These are phyloP conservation scores for Drosophila macrospina DNA, from an alignment of 2,888 invertebrate species.

Conservation along the genomic window DNA sequence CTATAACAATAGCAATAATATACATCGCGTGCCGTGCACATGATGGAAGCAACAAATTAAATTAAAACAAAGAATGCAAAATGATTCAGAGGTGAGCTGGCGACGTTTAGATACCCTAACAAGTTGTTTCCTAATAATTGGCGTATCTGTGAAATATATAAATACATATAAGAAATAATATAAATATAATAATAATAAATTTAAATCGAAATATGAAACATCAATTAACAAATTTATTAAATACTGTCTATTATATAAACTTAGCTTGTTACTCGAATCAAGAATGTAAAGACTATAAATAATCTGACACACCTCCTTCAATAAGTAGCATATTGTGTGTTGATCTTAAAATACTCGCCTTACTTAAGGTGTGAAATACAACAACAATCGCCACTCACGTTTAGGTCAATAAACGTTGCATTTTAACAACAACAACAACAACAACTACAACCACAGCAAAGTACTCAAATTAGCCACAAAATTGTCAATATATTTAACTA, in stretches of 20 bases:
- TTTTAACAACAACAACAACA: slow-evolving; percentile 28
- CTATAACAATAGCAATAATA: slow-evolving; percentile 16
- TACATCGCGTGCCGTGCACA: slow-evolving; percentile 65
- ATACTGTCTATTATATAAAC: too few relatives aligned
- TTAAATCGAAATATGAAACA: too few relatives aligned
- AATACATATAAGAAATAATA: too few relatives aligned
- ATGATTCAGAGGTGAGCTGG: background rate
- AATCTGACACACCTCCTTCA: background rate
- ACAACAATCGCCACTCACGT: slow-evolving; percentile 25
- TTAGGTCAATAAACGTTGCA: slow-evolving; percentile 75
- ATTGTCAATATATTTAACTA: slow-evolving; percentile 36
- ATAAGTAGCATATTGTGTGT: background rate
- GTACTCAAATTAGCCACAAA: slow-evolving; percentile 34
- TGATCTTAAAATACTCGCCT: background rate
- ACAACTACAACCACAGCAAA: slow-evolving; percentile 2
- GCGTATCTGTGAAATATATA: too few relatives aligned
- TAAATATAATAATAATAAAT: too few relatives aligned
- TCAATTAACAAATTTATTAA: too few relatives aligned
- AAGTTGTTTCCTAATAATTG: background rate
- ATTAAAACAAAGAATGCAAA: slow-evolving; percentile 21
- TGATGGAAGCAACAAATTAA: slow-evolving; percentile 37
- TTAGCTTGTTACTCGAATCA: too few relatives aligned
- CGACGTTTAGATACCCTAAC: background rate
- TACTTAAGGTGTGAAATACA: slow-evolving; percentile 3
- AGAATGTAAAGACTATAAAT: too few relatives aligned